Evolutionary conservation across 2,797 vertebrate genomes (phyloP), one percentile per base, ranked within the genome.

Genomic region (Micrastur ruficollis): DNA sequence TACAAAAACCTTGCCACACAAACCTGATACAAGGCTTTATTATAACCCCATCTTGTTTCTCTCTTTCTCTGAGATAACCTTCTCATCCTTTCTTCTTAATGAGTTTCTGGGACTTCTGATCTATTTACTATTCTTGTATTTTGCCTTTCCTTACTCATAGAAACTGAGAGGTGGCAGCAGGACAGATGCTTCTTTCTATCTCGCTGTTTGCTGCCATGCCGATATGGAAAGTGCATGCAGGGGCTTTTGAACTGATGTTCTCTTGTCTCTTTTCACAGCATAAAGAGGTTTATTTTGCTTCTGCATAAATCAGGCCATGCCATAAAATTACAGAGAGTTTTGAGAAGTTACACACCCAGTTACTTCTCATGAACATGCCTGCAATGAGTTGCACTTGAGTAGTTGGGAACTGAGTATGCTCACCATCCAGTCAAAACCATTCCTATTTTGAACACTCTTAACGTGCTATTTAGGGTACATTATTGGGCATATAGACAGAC

Each of bases 161-260:
- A 85, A 79, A 42, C 38, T 31, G 18, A 63, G 59, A 53, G 8
- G 46, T 0, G 0, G 17, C 21, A 49, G 22, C 40, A 55, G 27
- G 58, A 61, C 23, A 70, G 47, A 88, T 6, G 0, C 44, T 66
- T 59, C 38, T 70, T 93, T 80, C 72, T 81, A 34, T 49, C 6
- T 40, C 16, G 8, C 9, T 65, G 16, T 61, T 83, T 8, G 31
- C 32, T 89, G 59, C 47, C 7, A 11, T n/a, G 38, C 5, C 38
- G 9, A 16, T 46, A 40, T 12, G 14, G 27, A 40, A 86, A 76
- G 42, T 20, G 6, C 25, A 32, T 18, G 23, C 34, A 70, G 5
- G 7, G 0, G 12, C 38, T 86, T 91, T 88, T 88, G n/a, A 71
- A 83, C 25, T 31, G 16, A 29, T 38, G 9, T 2, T 47, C 66